Conservation (phyloP, 92 coral and sea anemone species). For the Phymanthus crucifer region DNA sequence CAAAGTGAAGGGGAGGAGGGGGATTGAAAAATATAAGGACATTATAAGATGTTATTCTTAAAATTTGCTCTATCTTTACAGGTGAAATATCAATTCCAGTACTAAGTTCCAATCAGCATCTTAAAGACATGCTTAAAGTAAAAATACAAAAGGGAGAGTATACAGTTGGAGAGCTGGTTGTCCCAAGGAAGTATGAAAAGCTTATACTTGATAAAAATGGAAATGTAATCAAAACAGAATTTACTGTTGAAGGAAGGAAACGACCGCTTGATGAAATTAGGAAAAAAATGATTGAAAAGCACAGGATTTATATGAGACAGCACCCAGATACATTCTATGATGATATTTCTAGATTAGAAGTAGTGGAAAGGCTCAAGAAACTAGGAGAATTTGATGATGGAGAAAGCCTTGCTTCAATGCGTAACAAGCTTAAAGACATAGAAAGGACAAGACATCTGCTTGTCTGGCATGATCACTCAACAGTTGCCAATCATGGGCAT, state of each 20-base stretch:
- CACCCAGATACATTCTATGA: conserved; percentile 39
- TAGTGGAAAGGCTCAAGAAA: conserved; percentile 9
- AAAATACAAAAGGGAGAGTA: conserved; percentile 47
- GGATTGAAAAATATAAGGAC: neutral
- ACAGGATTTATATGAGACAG: conserved; percentile 19
- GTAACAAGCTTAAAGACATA: conserved; percentile 21
- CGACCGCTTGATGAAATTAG: conserved; percentile 41
- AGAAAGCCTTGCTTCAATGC: conserved; percentile 29
- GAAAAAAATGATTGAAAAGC: conserved; percentile 30
- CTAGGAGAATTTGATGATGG: conserved; percentile 41
- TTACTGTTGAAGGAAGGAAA: conserved; percentile 35
- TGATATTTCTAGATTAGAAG: conserved; percentile 29
- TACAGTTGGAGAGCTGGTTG: conserved; percentile 46
- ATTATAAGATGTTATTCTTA: neutral
- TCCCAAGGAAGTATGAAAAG: conserved; percentile 46
- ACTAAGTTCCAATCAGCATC: conserved; percentile 36
- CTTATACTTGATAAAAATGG: conserved; percentile 25
- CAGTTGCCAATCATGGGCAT: conserved; percentile 48
- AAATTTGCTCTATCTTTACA: neutral
- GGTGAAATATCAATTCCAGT: conserved; percentile 48
- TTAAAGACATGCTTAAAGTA: conserved; percentile 29
- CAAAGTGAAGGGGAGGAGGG: neutral
- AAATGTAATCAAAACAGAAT: conserved; percentile 21
- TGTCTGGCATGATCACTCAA: conserved; percentile 59
- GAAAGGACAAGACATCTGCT: conserved; percentile 32